Evolutionary conservation across 2,113 vertebrate species (phyloP), one percentile per base, ranked within the genome.

Genomic region (Aleadryas rufinucha): DNA sequence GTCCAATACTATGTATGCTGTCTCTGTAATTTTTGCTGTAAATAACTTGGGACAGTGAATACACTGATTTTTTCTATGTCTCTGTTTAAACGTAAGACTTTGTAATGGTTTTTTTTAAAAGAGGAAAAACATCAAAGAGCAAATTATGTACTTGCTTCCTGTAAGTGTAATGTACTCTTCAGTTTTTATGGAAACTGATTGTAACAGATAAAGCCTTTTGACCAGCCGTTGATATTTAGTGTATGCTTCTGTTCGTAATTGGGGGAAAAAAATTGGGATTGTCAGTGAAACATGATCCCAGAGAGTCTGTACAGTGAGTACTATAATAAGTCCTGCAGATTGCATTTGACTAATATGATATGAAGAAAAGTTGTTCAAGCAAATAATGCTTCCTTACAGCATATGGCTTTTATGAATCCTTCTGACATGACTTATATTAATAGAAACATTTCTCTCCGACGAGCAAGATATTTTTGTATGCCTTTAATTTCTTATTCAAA

Each of bases 81-180:
- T 99, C 98, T 99, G 99, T 99, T 99, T 99, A 98, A 98, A 96
- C 97, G 96, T 99, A 99, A 97, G 98, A 99, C 99, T 99, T 99
- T 99, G 98, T 99, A 99, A 99, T 90, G 95, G 98, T 98, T 99
- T 98, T 99, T 99, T 99, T 99, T 99, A 98, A 98, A 98, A 98
- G 98, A 98, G 97, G 96, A 98, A 98, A 98, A 98, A 95, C 98
- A 99, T 98, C 98, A 98, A 99, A 99, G 98, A 96, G 98, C 90
- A 98, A 98, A 98, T 98, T 98, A 98, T 98, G 98, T 98, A 98
- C 97, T 98, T 98, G 96, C 97, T 98, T 97, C 97, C 97, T 98
- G 91, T 98, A 97, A 96, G 95, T 97, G 97, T 98, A 96, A 97
- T 82, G 59, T 98, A 96, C 95, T 98, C 93, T 94, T 98, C 97